A percentile compares a stretch with the other conserved stretches of the same genome.
These are phyloP conservation scores for Micromussa lordhowensis DNA, from an alignment of 92 coral and sea anemone genomes.

Conservation along the genomic window DNA sequence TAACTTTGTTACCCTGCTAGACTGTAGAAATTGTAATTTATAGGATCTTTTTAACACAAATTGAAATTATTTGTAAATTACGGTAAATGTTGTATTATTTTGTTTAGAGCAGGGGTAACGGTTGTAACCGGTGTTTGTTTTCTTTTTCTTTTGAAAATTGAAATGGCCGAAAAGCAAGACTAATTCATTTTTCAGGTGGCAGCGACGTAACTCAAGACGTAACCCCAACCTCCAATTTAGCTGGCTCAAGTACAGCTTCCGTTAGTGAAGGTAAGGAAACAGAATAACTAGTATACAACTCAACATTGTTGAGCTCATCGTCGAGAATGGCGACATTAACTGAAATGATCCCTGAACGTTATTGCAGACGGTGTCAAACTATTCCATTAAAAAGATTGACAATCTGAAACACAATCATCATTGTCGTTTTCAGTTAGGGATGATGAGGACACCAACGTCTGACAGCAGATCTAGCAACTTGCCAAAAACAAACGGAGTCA, in stretches of 20 bases:
- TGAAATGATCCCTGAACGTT: too few relatives aligned
- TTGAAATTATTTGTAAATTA: too few relatives aligned
- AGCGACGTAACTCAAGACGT: not conserved
- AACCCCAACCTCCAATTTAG: not conserved
- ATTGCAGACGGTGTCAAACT: conserved; percentile 6
- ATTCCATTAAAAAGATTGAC: not conserved
- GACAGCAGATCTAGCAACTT: conserved; percentile 24
- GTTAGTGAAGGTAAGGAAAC: conserved; percentile 22
- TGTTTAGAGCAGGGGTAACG: too few relatives aligned
- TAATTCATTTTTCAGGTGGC: not conserved
- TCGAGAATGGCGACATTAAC: not conserved
- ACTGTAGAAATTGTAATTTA: too few relatives aligned
- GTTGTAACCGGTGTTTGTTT: too few relatives aligned
- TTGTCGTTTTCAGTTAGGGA: conserved; percentile 19
- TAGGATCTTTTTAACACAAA: too few relatives aligned
- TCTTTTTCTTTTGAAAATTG: too few relatives aligned
- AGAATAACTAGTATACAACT: not conserved
- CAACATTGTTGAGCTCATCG: not conserved
- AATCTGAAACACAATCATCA: conserved; percentile 22
- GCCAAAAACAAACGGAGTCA: conserved; percentile 2
- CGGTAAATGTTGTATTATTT: too few relatives aligned
- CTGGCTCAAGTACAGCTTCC: not conserved
- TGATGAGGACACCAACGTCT: conserved; percentile 9
- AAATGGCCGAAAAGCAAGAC: too few relatives aligned
- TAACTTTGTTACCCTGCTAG: too few relatives aligned